Percentiles rank a stretch among this genome's conserved stretches.
Conservation (phyloP, 2,888 invertebrate genomes). For the Torymus aiolomorphi region DNA sequence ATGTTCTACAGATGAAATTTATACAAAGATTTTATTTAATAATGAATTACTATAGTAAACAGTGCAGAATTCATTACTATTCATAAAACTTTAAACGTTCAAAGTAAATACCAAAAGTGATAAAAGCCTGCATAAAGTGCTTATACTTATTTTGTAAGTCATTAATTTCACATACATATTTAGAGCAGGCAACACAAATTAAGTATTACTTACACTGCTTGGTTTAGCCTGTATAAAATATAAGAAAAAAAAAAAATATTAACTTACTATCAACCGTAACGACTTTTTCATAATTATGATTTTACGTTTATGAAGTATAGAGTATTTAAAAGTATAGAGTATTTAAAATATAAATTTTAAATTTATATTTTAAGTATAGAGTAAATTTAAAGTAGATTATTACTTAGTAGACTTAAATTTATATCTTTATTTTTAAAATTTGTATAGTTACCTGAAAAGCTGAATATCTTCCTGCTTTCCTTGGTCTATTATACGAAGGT, state of each 20-base stretch:
- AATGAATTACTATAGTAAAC: slow-evolving; percentile 13
- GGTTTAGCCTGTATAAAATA: slow-evolving; percentile 78
- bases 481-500: slow-evolving; percentile 95
- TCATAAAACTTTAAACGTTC: slow-evolving; percentile 30
- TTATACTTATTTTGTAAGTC: slow-evolving; percentile 27
- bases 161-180: slow-evolving; percentile 30
- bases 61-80: not conserved
- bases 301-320: too few relatives aligned
- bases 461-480: slow-evolving; percentile 94
- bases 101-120: slow-evolving; percentile 15
- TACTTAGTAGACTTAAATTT: too few relatives aligned
- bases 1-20: not conserved
- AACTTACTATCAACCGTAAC: slow-evolving; percentile 10
- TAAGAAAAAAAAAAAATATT: slow-evolving; percentile 64
- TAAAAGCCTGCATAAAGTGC: slow-evolving; percentile 28
- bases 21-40: not conserved
- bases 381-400: too few relatives aligned
- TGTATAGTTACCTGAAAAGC: slow-evolving; percentile 90
- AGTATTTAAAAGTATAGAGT: too few relatives aligned
- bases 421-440: not conserved
- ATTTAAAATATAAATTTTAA: too few relatives aligned
- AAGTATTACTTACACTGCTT: slow-evolving; percentile 79
- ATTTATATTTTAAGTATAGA: too few relatives aligned
- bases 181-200: slow-evolving; percentile 59
- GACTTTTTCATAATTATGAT: not conserved